Percentiles rank a stretch among this genome's conserved stretches.
phyloP scores from a whole-genome alignment of 2,113 vertebrate species.

The Heterotis niloticus region DNA sequence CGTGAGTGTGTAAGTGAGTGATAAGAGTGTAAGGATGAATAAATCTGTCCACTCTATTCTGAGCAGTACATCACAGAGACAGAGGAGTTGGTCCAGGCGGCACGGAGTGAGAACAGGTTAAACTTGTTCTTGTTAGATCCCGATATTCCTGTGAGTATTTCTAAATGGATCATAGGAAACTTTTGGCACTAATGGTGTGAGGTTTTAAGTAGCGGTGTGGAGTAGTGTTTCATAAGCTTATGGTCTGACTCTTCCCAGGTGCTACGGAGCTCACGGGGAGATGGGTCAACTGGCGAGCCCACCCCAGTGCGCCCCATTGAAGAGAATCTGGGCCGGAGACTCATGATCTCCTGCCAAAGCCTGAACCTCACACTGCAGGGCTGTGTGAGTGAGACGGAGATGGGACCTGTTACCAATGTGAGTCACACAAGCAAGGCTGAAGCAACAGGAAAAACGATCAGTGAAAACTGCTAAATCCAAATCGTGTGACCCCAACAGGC shows the following conservation, averaged over 20 bases:
- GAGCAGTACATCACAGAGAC: slow-evolving; percentile 90
- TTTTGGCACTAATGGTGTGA: background rate
- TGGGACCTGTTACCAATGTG: slow-evolving; percentile 83
- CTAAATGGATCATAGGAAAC: background rate
- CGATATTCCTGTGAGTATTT: slow-evolving; percentile 78
- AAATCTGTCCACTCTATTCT: background rate
- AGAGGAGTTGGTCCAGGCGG: slow-evolving; percentile 79
- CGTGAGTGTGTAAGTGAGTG: background rate
- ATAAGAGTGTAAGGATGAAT: background rate
- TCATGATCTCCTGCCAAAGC: slow-evolving; percentile 81
- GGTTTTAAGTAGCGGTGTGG: background rate
- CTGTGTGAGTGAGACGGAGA: slow-evolving; percentile 84
- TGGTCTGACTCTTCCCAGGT: slow-evolving; percentile 55
- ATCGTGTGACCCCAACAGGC: background rate
- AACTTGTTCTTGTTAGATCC: slow-evolving; percentile 94
- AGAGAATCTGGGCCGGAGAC: slow-evolving; percentile 81
- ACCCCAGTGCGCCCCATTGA: slow-evolving; percentile 76
- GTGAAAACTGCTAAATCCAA: background rate
- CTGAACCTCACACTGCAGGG: slow-evolving; percentile 87
- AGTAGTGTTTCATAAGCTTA: background rate
- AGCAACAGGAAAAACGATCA: too few species aligned
- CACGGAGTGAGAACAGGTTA: slow-evolving; percentile 76
- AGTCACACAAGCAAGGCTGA: slow-evolving; percentile 39
- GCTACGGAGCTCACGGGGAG: slow-evolving; percentile 72
- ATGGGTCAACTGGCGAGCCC: slow-evolving; percentile 60